A percentile compares a stretch with the other conserved stretches of the same genome.
Evolutionary conservation across 1,140 invertebrate genomes (phyloP).

Genomic region (Bombus impatiens): DNA sequence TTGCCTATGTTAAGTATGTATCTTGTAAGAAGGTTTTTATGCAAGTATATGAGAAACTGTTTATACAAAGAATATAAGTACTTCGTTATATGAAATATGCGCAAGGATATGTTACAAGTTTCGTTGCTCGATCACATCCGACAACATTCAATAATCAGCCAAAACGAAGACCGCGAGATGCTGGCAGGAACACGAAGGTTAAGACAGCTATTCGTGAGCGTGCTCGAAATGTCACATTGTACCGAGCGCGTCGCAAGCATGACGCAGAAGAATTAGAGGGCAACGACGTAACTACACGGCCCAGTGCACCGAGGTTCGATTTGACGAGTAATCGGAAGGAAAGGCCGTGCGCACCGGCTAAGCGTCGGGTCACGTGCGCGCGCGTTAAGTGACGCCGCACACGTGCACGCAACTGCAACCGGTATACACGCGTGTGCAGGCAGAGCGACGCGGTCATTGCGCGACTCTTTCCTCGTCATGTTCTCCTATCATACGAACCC

Average conservation of each 20-base stretch:
- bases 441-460: background rate
- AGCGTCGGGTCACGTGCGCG: constrained; percentile 35
- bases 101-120: background rate
- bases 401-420: constrained; percentile 33
- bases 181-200: background rate
- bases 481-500: constrained; percentile 28
- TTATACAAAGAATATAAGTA: no score
- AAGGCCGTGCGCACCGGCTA: background rate
- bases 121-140: no score
- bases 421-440: constrained; percentile 21
- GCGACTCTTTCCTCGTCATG: constrained; percentile 41
- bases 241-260: background rate
- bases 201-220: background rate
- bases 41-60: background rate
- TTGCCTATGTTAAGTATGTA: background rate
- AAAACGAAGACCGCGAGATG: background rate
- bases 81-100: no score
- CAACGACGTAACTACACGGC: no score
- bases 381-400: constrained; percentile 21
- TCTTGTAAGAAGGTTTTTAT: background rate
- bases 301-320: background rate
- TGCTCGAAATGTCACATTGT: background rate
- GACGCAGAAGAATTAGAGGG: background rate
- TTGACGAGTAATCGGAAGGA: constrained; percentile 12
- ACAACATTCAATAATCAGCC: background rate